Evolutionary conservation across 23 tunicate genomes (phyloP), one percentile per base, ranked within the genome.

Genomic region (Ciona savignyi): DNA sequence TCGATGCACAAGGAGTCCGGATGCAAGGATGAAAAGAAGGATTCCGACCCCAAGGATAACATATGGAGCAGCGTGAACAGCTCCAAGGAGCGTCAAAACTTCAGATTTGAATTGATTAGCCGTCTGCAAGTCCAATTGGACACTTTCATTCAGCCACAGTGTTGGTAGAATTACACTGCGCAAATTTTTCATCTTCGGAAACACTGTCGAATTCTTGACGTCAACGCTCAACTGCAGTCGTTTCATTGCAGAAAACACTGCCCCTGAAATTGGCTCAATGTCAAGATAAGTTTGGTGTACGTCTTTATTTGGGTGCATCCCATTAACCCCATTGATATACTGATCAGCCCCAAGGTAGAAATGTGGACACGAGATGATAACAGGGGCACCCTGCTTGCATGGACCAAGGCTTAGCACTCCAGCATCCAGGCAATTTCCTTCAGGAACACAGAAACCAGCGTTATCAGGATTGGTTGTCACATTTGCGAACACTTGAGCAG

Each of bases 321-420:
- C 92, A 33, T 33, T 60, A 11, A 91, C 97, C 19, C 84, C 97
- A 60, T 85, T 66, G 0, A 80, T 61, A 65, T 84, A 84, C 51
- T 76, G 56, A 6, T 72, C 65, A 33, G 83, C 97, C 15, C 68
- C 97, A 65, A 91, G 63, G 60, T 91, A 91, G 33, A 91, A 91
- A 70, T 91, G 97, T 24, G 97, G 97, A 1, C 76, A 74, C 1
- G 97, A 91, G 49, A 85, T 49, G 4, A 83, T 30, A 0, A 85
- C 85, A 0, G 97, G 97, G 1, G 97, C 97, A 48, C 83, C 83
- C 35, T 91, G 78, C 61, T 80, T 91, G 76, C 97, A 91, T n/a
- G 89, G 78, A 32, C 83, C 63, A n/a, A 91, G 75, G 66, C 68
- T 77, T 62, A 85, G 64, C 1, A 91, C 97, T 23, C 97, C 97